phyloP scores from a whole-genome alignment of 2,797 vertebrate genomes.

The Astyanax mexicanus region DNA sequence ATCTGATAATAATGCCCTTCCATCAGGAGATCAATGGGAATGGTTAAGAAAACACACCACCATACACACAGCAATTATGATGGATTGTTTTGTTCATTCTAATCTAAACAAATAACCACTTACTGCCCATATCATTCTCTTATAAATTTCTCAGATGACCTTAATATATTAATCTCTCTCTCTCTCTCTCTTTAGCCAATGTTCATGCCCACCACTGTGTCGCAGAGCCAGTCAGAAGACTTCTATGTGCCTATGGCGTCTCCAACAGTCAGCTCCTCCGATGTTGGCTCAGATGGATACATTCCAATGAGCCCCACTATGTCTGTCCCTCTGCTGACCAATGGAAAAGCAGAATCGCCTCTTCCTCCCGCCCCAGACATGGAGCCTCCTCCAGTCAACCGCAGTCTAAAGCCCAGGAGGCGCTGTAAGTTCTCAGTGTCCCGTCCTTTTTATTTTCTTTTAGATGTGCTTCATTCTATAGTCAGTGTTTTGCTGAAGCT shows the following conservation, averaged over 20 bases:
- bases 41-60: too few species aligned
- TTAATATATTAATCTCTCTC: background rate
- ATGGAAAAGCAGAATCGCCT: constrained; percentile 59
- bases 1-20: too few species aligned
- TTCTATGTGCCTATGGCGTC: constrained; percentile 92
- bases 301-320: constrained; percentile 90
- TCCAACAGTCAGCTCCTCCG: constrained; percentile 61
- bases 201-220: constrained; percentile 72
- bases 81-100: too few species aligned
- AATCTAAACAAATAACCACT: too few species aligned
- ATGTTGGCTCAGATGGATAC: constrained; percentile 84
- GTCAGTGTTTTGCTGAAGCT: too few species aligned
- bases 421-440: constrained; percentile 78
- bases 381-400: constrained; percentile 92
- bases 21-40: too few species aligned
- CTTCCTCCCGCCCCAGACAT: constrained; percentile 69
- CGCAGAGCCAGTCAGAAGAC: constrained; percentile 70
- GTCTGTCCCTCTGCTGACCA: constrained; percentile 66
- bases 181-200: constrained; percentile 73
- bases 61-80: too few species aligned
- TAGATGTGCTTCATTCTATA: too few species aligned
- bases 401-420: constrained; percentile 88
- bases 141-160: too few species aligned
- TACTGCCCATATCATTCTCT: too few species aligned
- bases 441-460: too few species aligned